These are phyloP conservation scores for Scaptomyza montana DNA, from an alignment of 1,140 invertebrate genomes.

Conservation along the genomic window DNA sequence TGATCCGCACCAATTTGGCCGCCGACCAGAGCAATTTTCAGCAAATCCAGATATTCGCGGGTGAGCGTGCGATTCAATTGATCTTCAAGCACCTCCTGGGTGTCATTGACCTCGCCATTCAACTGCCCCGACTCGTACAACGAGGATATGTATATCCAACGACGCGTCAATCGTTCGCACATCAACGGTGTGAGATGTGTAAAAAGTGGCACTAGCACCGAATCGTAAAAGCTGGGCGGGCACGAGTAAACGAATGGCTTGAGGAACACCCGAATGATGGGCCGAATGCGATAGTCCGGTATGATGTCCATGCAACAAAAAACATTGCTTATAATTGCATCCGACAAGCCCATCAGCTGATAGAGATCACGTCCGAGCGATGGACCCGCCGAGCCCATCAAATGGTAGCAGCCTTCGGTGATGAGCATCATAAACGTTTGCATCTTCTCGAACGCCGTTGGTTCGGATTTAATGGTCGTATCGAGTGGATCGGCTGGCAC, in stretches of 20 bases:
- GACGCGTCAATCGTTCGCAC: conserved; percentile 89
- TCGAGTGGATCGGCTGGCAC: conserved; percentile 84
- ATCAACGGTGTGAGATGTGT: conserved; percentile 91
- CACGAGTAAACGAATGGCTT: conserved; percentile 94
- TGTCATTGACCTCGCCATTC: conserved; percentile 92
- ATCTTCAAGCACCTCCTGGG: conserved; percentile 94
- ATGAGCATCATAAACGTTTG: conserved; percentile 90
- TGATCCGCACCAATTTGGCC: conserved; percentile 81
- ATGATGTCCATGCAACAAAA: conserved; percentile 89
- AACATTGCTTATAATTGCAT: conserved; percentile 87
- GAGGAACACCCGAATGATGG: conserved; percentile 92
- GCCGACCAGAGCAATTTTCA: conserved; percentile 88
- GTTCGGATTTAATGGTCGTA: conserved; percentile 84
- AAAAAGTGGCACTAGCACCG: conserved; percentile 91
- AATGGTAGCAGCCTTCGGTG: conserved; percentile 90
- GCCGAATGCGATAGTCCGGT: conserved; percentile 93
- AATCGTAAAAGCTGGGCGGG: conserved; percentile 90
- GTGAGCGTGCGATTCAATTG: conserved; percentile 94
- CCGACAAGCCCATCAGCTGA: conserved; percentile 87
- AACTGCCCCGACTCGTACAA: conserved; percentile 90
- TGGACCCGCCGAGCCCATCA: conserved; percentile 90
- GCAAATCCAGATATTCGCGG: conserved; percentile 92
- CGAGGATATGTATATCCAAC: conserved; percentile 91
- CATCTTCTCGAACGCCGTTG: conserved; percentile 90
- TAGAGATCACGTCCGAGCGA: conserved; percentile 93